Evolutionary conservation across 2,888 invertebrate genomes (phyloP).

Genomic region (Leptothorax acervorum): DNA sequence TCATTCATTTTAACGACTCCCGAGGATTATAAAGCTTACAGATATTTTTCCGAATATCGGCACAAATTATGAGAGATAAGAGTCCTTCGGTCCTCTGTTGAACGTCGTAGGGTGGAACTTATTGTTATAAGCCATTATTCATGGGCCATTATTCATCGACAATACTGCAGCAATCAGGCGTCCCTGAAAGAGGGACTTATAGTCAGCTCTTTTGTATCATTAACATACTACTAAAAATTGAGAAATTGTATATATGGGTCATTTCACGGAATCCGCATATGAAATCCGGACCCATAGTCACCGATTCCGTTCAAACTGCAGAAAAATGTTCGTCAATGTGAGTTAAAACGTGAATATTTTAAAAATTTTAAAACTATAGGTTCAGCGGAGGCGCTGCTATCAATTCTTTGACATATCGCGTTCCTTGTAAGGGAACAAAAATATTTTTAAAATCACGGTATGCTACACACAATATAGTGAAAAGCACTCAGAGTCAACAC

Average conservation of each 20-base stretch:
- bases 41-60: conserved; percentile 46
- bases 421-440: no score
- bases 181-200: conserved; percentile 60
- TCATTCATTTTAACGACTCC: conserved; percentile 6
- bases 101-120: conserved; percentile 58
- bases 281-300: no score
- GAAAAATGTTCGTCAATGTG: no score
- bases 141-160: conserved; percentile 63
- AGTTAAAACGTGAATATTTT: no score
- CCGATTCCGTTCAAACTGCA: no score
- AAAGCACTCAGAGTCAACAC: no score
- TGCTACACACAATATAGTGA: no score
- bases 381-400: no score
- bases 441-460: no score
- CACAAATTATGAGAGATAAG: conserved; percentile 38
- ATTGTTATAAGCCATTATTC: conserved; percentile 54
- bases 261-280: no score
- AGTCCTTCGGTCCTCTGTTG: conserved; percentile 24
- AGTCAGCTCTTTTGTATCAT: conserved; percentile 3
- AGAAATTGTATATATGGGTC: background rate
- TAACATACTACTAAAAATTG: background rate
- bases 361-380: no score
- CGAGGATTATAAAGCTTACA: background rate
- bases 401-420: no score
- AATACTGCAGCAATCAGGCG: conserved; percentile 71